Conservation (phyloP, 2,888 invertebrate species). For the Heliconius charithonia region DNA sequence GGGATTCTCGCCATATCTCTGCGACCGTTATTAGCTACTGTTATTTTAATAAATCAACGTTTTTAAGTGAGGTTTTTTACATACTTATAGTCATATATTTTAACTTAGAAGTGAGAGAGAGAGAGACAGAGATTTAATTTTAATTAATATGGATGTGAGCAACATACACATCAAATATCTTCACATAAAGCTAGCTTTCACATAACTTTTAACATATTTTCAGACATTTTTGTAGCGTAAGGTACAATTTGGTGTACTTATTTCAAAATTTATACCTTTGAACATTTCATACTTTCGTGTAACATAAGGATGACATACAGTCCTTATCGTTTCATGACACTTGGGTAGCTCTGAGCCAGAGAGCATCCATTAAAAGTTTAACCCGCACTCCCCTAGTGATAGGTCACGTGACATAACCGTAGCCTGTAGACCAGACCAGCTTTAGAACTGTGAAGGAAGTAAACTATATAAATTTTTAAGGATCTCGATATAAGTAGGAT, state of each 20-base stretch:
- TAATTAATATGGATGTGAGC: background rate
- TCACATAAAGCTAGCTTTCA: background rate
- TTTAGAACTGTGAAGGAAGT: conserved; percentile 20
- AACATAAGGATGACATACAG: conserved; percentile 27
- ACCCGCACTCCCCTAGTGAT: conserved; percentile 41
- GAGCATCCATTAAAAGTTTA: conserved; percentile 50
- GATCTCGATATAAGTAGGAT: background rate
- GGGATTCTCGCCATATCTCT: conserved; percentile 59
- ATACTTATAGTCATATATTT: background rate
- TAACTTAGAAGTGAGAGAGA: background rate
- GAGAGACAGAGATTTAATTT: background rate
- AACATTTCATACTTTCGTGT: conserved; percentile 16
- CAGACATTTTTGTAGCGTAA: background rate
- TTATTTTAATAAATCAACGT: background rate
- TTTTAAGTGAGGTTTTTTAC: background rate
- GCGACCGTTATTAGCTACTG: background rate
- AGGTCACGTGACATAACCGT: conserved; percentile 45
- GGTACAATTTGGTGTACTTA: background rate
- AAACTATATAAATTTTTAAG: conserved; percentile 23
- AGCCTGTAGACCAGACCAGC: conserved; percentile 36
- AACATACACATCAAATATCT: background rate
- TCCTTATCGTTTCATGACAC: conserved; percentile 32
- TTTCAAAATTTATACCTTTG: conserved; percentile 9
- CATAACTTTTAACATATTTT: background rate
- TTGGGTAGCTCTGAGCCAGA: conserved; percentile 39